phyloP scores from a whole-genome alignment of 2,888 invertebrate genomes.

The Cacoxenus indagator region DNA sequence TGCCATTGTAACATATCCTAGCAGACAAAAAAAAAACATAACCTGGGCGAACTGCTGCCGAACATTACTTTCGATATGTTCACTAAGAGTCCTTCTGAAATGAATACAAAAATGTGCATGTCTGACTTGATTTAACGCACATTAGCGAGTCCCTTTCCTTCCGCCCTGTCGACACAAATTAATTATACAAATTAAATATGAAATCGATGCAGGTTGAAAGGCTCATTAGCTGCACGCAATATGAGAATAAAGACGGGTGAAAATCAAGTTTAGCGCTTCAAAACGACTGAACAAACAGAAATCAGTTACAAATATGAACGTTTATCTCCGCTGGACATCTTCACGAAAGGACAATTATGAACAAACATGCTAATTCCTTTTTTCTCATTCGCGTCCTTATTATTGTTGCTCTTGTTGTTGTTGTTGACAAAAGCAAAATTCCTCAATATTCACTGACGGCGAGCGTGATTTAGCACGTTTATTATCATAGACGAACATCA shows the following conservation, averaged over 20 bases:
- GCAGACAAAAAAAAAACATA: too few relatives aligned
- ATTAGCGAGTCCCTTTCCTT: not conserved
- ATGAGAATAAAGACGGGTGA: conserved; percentile 51
- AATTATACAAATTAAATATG: conserved; percentile 25
- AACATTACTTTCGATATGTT: too few relatives aligned
- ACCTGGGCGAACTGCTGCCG: too few relatives aligned
- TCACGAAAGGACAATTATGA: conserved; percentile 65
- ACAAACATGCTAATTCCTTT: conserved; percentile 67
- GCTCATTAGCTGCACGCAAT: conserved; percentile 61
- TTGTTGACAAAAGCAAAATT: conserved; percentile 57
- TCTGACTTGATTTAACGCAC: too few relatives aligned
- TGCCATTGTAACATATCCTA: too few relatives aligned
- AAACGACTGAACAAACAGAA: conserved; percentile 38
- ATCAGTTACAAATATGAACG: conserved; percentile 63
- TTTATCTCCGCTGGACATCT: conserved; percentile 67
- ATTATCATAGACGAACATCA: conserved; percentile 34
- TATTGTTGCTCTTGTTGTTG: not conserved
- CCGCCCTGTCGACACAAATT: not conserved
- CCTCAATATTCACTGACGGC: conserved; percentile 63
- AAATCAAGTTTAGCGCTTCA: conserved; percentile 47
- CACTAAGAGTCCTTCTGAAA: too few relatives aligned
- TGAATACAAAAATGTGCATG: too few relatives aligned
- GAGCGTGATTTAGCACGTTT: conserved; percentile 65
- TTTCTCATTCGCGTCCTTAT: conserved; percentile 27
- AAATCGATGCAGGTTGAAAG: conserved; percentile 17